Base-by-base conservation (phyloP, 2,797 vertebrate species). In the Coendou prehensilis region DNA sequence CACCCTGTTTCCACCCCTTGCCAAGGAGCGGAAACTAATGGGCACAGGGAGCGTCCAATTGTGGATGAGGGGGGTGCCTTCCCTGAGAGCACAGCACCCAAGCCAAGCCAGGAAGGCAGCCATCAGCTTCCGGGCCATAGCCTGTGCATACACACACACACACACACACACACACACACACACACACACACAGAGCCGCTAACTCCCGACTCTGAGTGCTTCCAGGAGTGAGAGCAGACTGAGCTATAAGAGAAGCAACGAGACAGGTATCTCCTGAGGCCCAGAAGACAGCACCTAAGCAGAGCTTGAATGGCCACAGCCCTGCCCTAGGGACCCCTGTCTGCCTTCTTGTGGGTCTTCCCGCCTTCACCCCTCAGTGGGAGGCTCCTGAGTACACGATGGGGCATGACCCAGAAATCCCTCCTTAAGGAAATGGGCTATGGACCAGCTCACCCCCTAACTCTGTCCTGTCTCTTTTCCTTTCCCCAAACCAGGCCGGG, bases 401-500 rank as follows among this genome's bases (percentile, higher is more conserved):
- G 2, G 2, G 9, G 20, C 20, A n/a, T 71, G 11, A 47, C 45
- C 23, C 73, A 75, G 73, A 75, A 47, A 47, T 75, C 54, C 54
- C 6, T 75, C 76, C 33, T 73, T 18, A 47, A 61, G 78, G 26
- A 75, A 37, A 5, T 52, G 33, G n/a, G 33, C 69, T 63, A 30
- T 41, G 81, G 63, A 28, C 45, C 87, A 71, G n/a, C 81, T 64
- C 5, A 11, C 2, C 41, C 4, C 10, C 15, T 82, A 11, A 5
- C 26, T 79, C 11, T 30, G 14, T 9, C 50, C 78, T 22, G 1
- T 64, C 28, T 56, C 50, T 56, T 33, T 64, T 52, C 73, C 67
- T 13, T 73, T 57, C 28, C 26, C 0, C 0, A 15, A 1, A 45
- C n/a, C 33, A 18, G 33, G 23, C 28, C 0, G 28, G 37, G 45